Base-by-base conservation (phyloP, 2,113 vertebrate species). In the Coptodon bakossiorum region DNA sequence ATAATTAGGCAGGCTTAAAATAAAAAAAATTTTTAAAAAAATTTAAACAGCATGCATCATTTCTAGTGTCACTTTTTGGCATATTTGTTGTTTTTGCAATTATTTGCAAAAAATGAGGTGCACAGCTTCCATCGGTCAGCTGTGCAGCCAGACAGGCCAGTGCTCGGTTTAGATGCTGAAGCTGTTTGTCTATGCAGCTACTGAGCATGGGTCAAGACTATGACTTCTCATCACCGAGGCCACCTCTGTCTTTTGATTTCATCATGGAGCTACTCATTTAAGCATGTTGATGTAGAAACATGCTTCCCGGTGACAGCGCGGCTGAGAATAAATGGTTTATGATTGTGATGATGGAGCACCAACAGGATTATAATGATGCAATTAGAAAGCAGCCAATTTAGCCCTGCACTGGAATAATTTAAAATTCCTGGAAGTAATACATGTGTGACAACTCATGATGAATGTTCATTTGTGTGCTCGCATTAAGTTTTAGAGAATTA, bases 281-380 rank as follows among this genome's bases (percentile, higher is more conserved):
- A 27, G 10, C 14, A 68, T 11, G n/a, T 38, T 73, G 16, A 9
- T 59, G 19, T 19, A 76, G 29, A 71, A 36, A 83, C 29, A 40
- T 17, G 88, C 27, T 63, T 38, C 6, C 59, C 10, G 2, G 73
- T 38, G 40, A 59, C 36, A 36, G 6, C 2, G 19, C 6, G 40
- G 54, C 73, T n/a, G 34, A 54, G 24, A 61, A 61, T 31, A 71
- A 86, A 43, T 24, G 81, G 43, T 16, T 81, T 82, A 40, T 24
- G 59, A 31, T 76, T 86, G 29, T 61, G 78, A 53, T 87, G 73
- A 83, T 29, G 34, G 45, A 88, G 56, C 17, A 34, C 45, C 68
- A 85, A 54, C 31, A 86, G 81, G 88, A 91, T 84, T 82, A 56
- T 14, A 43, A 82, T 68, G 59, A 90, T 81, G 73, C 61, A 83